Percentiles rank a stretch among this genome's conserved stretches.
phyloP scores from a whole-genome alignment of 2,113 vertebrate genomes.

The Eublepharis macularius region DNA sequence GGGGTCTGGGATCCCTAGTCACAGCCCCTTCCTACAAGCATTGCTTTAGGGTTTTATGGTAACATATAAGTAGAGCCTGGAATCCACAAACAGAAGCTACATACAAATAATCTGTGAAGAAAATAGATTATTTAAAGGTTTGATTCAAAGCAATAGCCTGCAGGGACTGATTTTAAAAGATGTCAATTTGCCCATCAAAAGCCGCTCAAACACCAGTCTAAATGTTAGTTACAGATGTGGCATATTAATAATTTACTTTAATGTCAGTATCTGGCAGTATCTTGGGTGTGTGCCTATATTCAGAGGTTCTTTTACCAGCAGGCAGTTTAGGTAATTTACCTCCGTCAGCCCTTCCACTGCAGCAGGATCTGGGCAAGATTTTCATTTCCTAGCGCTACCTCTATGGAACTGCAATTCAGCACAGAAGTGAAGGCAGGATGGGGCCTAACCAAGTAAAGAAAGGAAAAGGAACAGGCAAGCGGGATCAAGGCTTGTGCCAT shows the following conservation, averaged over 20 bases:
- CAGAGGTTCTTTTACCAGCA: neutral
- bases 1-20: too few relatives aligned
- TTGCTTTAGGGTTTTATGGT: too few relatives aligned
- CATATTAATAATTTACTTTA: neutral
- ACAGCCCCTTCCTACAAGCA: too few relatives aligned
- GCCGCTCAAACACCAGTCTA: neutral
- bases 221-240: neutral
- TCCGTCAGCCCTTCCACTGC: neutral
- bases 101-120: neutral
- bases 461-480: too few relatives aligned
- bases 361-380: neutral
- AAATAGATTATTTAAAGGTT: neutral
- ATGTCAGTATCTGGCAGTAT: neutral
- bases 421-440: too few relatives aligned
- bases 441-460: too few relatives aligned
- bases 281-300: neutral
- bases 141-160: neutral
- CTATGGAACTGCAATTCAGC: neutral
- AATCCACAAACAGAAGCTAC: neutral
- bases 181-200: neutral
- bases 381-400: neutral
- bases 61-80: neutral
- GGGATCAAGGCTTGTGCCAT: neutral
- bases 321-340: neutral
- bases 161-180: neutral